Conservation (phyloP, 1,140 invertebrate genomes). For the Lutraria rhynchaena region DNA sequence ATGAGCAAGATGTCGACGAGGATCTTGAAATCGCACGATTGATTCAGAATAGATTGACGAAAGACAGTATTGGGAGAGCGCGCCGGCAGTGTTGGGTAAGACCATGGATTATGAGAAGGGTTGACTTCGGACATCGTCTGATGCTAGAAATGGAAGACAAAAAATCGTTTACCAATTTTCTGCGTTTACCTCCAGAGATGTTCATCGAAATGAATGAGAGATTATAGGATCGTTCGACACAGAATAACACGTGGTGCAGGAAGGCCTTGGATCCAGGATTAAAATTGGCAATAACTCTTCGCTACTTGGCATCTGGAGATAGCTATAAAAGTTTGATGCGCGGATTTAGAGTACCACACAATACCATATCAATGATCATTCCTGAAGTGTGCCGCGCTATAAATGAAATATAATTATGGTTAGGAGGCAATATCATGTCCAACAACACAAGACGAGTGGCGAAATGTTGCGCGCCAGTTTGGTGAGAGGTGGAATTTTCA, state of each 20-base stretch:
- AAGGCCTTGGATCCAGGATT: not conserved
- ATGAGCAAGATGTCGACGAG: too few species aligned
- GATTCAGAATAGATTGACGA: too few species aligned
- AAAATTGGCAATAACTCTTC: constrained; percentile 70
- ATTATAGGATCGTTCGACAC: too few species aligned
- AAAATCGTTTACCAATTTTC: not conserved
- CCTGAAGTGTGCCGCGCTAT: constrained; percentile 57
- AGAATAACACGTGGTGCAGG: too few species aligned
- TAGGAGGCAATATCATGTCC: constrained; percentile 27
- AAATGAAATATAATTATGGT: constrained; percentile 20
- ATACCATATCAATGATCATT: constrained; percentile 52
- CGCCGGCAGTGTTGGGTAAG: not conserved
- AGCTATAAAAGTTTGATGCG: constrained; percentile 45
- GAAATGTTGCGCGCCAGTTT: constrained; percentile 34
- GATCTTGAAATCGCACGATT: too few species aligned
- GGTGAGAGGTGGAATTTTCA: constrained; percentile 45
- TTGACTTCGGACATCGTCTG: constrained; percentile 2
- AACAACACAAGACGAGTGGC: constrained; percentile 30
- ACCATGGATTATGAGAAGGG: constrained; percentile 3
- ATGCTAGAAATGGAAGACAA: not conserved
- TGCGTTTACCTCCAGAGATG: constrained; percentile 4
- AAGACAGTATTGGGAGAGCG: not conserved
- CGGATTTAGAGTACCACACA: constrained; percentile 54
- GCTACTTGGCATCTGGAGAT: constrained; percentile 52
- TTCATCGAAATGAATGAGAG: too few species aligned